Percentiles rank a stretch among this genome's conserved stretches.
These are phyloP conservation scores for Channa maculata DNA, from an alignment of 2,113 vertebrate genomes.

Conservation along the genomic window DNA sequence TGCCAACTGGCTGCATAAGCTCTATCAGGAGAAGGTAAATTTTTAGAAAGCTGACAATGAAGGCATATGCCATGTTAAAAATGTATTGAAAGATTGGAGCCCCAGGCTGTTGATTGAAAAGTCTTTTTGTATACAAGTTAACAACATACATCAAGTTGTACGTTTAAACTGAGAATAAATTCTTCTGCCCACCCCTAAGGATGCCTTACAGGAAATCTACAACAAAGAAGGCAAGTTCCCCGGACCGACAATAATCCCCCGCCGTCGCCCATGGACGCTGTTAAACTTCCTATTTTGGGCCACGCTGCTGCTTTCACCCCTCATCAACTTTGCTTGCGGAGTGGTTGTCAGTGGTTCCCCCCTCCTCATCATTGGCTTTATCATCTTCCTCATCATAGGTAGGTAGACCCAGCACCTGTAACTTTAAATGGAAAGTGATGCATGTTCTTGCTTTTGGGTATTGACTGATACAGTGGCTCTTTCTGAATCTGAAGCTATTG, in stretches of 20 bases:
- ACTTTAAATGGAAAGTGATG: too few relatives aligned
- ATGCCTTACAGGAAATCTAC: conserved; percentile 95
- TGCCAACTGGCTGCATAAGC: conserved; percentile 94
- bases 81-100: not conserved
- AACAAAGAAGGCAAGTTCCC: conserved; percentile 91
- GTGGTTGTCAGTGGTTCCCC: conserved; percentile 96
- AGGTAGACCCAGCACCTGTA: conserved; percentile 33
- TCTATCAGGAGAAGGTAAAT: conserved; percentile 97
- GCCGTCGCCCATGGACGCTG: conserved; percentile 91
- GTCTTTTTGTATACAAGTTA: not conserved
- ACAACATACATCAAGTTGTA: not conserved
- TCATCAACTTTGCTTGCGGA: conserved; percentile 93
- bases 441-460: too few relatives aligned
- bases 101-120: not conserved
- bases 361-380: conserved; percentile 93
- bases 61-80: not conserved
- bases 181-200: conserved; percentile 75
- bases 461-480: not conserved
- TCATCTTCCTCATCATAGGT: conserved; percentile 95
- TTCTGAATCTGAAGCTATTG: not conserved
- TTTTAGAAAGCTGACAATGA: not conserved
- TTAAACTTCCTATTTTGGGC: conserved; percentile 98
- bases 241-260: conserved; percentile 87
- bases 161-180: not conserved
- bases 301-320: conserved; percentile 93